phyloP scores from a whole-genome alignment of 2,797 vertebrate genomes.

The Manis crassicaudata region DNA sequence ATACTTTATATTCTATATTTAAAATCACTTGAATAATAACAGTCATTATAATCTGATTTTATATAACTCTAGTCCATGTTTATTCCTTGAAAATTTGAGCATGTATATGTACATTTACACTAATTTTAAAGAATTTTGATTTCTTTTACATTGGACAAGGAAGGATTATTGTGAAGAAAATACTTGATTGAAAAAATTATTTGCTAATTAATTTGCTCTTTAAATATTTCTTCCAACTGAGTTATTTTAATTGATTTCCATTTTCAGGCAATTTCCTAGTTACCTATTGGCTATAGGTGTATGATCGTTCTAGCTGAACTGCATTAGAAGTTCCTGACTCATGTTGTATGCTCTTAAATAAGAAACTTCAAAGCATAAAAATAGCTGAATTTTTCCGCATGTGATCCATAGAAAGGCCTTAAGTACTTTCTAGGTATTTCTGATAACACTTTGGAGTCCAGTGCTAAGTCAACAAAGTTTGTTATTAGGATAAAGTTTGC shows the following conservation, averaged over 20 bases:
- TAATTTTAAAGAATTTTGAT: background rate
- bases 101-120: background rate
- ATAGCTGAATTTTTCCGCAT: background rate
- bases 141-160: background rate
- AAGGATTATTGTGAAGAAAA: background rate
- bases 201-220: slow-evolving; percentile 12
- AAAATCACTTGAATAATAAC: background rate
- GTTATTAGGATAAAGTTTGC: background rate
- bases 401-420: background rate
- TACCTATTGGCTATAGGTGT: background rate
- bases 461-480: background rate
- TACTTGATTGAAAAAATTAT: background rate
- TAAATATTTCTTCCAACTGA: background rate
- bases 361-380: background rate
- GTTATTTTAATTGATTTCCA: slow-evolving; percentile 39
- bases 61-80: background rate
- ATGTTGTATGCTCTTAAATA: background rate
- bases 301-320: background rate
- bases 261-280: background rate
- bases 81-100: background rate
- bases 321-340: background rate
- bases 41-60: background rate
- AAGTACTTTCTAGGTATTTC: background rate
- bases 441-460: background rate
- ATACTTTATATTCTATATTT: too few species aligned